phyloP scores from a whole-genome alignment of 2,888 invertebrate genomes.

The Scaptomyza reducta region DNA sequence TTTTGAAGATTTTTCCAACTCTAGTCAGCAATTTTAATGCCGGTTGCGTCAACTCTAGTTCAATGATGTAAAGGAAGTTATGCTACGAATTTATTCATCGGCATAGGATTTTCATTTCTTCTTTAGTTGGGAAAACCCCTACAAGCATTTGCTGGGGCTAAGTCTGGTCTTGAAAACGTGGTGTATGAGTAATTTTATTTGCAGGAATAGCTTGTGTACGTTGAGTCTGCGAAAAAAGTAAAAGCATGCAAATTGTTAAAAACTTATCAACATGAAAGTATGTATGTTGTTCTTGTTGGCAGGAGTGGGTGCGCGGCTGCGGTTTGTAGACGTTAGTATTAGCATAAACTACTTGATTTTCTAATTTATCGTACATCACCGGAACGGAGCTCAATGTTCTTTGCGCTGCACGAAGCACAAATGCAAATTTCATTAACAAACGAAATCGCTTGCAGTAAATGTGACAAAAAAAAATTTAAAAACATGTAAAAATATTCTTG shows the following conservation, averaged over 20 bases:
- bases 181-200: slow-evolving; percentile 75
- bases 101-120: background rate
- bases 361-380: slow-evolving; percentile 77
- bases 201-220: slow-evolving; percentile 53
- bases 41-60: background rate
- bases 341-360: slow-evolving; percentile 77
- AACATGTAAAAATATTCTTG: background rate
- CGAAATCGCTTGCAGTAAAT: slow-evolving; percentile 69
- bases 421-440: slow-evolving; percentile 77
- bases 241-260: slow-evolving; percentile 65
- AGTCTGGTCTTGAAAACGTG: slow-evolving; percentile 61
- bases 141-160: too few species aligned
- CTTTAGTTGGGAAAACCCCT: background rate
- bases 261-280: slow-evolving; percentile 63
- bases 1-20: background rate
- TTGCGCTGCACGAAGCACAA: slow-evolving; percentile 69
- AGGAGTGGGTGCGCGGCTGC: slow-evolving; percentile 21
- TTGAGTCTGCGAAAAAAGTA: slow-evolving; percentile 32
- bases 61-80: background rate
- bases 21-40: background rate
- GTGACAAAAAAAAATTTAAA: slow-evolving; percentile 21
- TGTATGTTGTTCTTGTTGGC: slow-evolving; percentile 37
- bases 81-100: background rate
- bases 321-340: slow-evolving; percentile 57
- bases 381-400: slow-evolving; percentile 57